Percentiles rank a stretch among this genome's conserved stretches.
phyloP scores from a whole-genome alignment of 1,140 invertebrate genomes.

The Papilio xuthus region DNA sequence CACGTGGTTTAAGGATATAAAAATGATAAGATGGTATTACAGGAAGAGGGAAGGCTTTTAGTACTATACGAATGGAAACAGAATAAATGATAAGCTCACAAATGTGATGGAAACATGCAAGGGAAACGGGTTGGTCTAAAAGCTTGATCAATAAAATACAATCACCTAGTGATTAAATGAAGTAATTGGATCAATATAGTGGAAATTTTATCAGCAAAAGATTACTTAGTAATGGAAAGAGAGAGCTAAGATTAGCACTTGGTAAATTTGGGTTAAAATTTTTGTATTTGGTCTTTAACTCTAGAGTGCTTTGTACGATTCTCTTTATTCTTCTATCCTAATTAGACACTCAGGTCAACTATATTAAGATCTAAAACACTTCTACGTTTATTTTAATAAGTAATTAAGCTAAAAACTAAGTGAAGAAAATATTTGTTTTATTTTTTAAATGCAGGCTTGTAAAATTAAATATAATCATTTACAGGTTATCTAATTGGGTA shows the following conservation, averaged over 20 bases:
- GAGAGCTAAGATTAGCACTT: background rate
- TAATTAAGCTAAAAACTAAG: background rate
- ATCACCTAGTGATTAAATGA: constrained; percentile 18
- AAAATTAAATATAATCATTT: constrained; percentile 14
- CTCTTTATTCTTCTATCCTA: background rate
- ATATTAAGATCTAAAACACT: constrained; percentile 12
- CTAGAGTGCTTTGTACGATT: background rate
- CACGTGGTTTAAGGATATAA: constrained; percentile 57
- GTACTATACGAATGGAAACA: constrained; percentile 44
- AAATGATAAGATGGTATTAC: constrained; percentile 62
- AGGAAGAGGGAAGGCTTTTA: constrained; percentile 52
- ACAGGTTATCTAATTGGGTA: constrained; percentile 2
- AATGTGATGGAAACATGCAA: constrained; percentile 60
- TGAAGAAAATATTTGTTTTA: background rate
- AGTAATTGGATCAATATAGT: background rate
- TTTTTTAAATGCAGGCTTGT: background rate
- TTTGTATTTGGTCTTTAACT: background rate
- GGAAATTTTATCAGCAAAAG: background rate
- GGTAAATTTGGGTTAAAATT: background rate
- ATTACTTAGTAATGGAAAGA: background rate
- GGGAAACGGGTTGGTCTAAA: constrained; percentile 36
- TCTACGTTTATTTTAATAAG: background rate
- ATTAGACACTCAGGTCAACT: background rate
- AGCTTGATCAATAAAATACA: constrained; percentile 37
- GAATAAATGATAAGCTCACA: constrained; percentile 42